Percentiles rank a stretch among this genome's conserved stretches.
Conservation (phyloP, 2,888 invertebrate species). For the Ophioninae sp. region DNA sequence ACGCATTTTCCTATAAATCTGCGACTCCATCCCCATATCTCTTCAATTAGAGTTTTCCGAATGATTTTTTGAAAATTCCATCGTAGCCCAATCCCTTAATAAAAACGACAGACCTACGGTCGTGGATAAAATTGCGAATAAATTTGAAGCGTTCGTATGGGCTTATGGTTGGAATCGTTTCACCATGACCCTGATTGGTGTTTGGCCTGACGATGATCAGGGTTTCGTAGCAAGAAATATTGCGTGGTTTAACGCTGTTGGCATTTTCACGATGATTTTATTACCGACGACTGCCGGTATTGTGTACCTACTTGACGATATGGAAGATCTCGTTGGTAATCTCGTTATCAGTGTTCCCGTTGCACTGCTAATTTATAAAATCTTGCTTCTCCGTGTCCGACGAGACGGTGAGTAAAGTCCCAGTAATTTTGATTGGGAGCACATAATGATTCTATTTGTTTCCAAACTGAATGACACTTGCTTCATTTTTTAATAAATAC, state of each 20-base stretch:
- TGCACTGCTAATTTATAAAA: slow-evolving; percentile 29
- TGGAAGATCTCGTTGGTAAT: slow-evolving; percentile 62
- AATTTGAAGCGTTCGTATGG: slow-evolving; percentile 46
- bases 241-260: slow-evolving; percentile 34
- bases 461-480: not conserved
- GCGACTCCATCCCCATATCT: too few species aligned
- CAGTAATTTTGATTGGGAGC: not conserved
- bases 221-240: slow-evolving; percentile 42
- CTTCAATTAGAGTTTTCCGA: too few species aligned
- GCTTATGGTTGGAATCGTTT: slow-evolving; percentile 68
- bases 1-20: too few species aligned
- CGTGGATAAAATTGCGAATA: not conserved
- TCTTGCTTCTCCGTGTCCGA: slow-evolving; percentile 28
- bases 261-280: slow-evolving; percentile 37
- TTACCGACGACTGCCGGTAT: slow-evolving; percentile 51
- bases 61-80: too few species aligned
- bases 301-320: slow-evolving; percentile 41
- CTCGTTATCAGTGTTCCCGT: slow-evolving; percentile 63
- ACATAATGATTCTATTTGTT: not conserved
- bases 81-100: too few species aligned
- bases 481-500: not conserved
- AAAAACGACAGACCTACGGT: not conserved
- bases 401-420: slow-evolving; percentile 22
- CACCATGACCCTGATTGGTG: slow-evolving; percentile 66
- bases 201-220: slow-evolving; percentile 68